Evolutionary conservation across 2,888 invertebrate genomes (phyloP).

Genomic region (Pristionchus japonicus): DNA sequence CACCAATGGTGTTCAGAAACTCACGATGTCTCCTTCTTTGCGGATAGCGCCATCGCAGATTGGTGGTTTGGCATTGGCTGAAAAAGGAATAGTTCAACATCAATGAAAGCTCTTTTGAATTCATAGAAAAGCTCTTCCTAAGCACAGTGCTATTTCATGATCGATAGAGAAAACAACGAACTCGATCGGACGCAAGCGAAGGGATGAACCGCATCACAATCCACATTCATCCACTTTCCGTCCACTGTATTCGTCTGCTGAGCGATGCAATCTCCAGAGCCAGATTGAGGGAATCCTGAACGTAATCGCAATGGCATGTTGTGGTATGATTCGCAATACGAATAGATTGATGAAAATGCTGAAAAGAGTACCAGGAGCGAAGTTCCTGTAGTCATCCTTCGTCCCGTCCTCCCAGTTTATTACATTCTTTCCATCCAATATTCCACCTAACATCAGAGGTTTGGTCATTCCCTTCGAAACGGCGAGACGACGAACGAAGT

Average conservation of each 20-base stretch:
- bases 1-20: too few relatives aligned
- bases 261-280: not conserved
- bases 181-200: not conserved
- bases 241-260: not conserved
- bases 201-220: not conserved
- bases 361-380: not conserved
- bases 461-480: not conserved
- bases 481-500: not conserved
- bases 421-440: not conserved
- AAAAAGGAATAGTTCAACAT: too few relatives aligned
- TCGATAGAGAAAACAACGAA: too few relatives aligned
- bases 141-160: too few relatives aligned
- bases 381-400: not conserved
- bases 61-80: not conserved
- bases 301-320: too few relatives aligned
- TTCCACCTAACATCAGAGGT: not conserved
- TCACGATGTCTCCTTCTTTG: not conserved
- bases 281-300: not conserved
- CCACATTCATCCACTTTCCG: constrained; percentile 5
- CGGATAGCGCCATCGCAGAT: not conserved
- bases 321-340: too few relatives aligned
- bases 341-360: too few relatives aligned
- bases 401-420: not conserved
- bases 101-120: too few relatives aligned
- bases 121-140: not conserved